Base-by-base conservation (phyloP, 1,140 invertebrate genomes). In the Pseudomyrmex cubaensis region DNA sequence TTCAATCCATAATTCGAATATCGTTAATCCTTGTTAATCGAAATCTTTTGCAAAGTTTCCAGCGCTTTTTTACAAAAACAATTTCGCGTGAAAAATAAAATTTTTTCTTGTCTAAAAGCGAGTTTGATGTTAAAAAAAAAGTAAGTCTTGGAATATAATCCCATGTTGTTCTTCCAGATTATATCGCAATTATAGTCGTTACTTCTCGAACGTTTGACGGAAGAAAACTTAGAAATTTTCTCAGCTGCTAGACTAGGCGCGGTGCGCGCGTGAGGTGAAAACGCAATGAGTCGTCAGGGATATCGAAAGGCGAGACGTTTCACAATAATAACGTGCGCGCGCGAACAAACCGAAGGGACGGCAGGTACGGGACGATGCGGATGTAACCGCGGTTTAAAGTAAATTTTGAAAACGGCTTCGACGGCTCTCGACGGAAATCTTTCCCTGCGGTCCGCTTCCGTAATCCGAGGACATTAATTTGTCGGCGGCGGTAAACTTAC, bases 381-480 rank as follows among this genome's bases (percentile, higher is more conserved):
- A 80, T 80, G 66, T 50, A 59, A 22, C 63, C 74, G 50, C 54
- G 70, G 82, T 73, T 87, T 87, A 70, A 84, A 87, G 85, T 88
- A 88, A 88, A 88, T 87, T 87, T 88, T 80, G 73, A 87, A 87
- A 87, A 82, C 83, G 72, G 61, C 78, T 63, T 69, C 83, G 77
- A 76, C 87, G 62, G 61, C 15, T 63, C 66, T 76, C 57, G 87
- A 76, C 76, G 87, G 87, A 85, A 89, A 89, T 89, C 82, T 89
- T 77, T 89, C 87, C 87, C 85, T 89, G 73, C 20, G 87, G 87
- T 61, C 83, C 83, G 83, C 82, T 90, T 85, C 87, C 74, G 82
- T 90, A 89, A 90, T 90, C 89, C 90, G 77, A 75, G 82, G 77
- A 86, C 90, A 90, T 90, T 89, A 90, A 90, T 90, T 90, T 86